phyloP scores from a whole-genome alignment of 2,888 invertebrate genomes.

The Eupithecia subfuscata region DNA sequence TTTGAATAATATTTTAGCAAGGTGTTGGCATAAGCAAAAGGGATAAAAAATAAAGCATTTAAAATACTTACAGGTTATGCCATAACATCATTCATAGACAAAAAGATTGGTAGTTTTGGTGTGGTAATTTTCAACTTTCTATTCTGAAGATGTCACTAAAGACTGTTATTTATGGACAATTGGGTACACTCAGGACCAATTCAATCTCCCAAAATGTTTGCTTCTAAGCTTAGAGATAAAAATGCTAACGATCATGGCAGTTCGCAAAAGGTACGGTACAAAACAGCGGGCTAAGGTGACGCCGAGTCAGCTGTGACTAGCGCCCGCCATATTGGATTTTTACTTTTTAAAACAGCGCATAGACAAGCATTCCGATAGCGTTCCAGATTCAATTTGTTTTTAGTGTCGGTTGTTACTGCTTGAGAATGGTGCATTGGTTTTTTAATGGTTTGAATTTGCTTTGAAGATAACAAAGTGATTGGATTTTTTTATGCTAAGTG shows the following conservation, averaged over 20 bases:
- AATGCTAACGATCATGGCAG: slow-evolving; percentile 55
- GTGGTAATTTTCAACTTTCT: neutral
- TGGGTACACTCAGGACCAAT: neutral
- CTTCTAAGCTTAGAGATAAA: slow-evolving; percentile 47
- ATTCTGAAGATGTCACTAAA: neutral
- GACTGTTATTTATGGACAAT: neutral
- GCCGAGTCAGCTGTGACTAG: slow-evolving; percentile 76
- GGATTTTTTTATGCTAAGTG: slow-evolving; percentile 2
- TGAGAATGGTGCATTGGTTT: slow-evolving; percentile 36
- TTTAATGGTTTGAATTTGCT: slow-evolving; percentile 37
- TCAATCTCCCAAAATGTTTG: slow-evolving; percentile 2
- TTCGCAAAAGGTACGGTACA: slow-evolving; percentile 52
- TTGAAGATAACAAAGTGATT: slow-evolving; percentile 6
- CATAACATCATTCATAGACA: slow-evolving; percentile 3
- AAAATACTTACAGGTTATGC: neutral
- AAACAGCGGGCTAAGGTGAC: slow-evolving; percentile 63
- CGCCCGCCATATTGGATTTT: slow-evolving; percentile 69
- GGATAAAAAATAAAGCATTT: neutral
- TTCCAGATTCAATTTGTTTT: slow-evolving; percentile 56
- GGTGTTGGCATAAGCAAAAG: neutral
- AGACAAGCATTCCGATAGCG: slow-evolving; percentile 61
- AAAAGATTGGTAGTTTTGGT: neutral
- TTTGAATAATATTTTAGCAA: neutral
- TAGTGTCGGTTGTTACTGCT: slow-evolving; percentile 49
- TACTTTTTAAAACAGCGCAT: slow-evolving; percentile 67